Conservation (phyloP, 2,797 vertebrate species). For the Propithecus perrieri region DNA sequence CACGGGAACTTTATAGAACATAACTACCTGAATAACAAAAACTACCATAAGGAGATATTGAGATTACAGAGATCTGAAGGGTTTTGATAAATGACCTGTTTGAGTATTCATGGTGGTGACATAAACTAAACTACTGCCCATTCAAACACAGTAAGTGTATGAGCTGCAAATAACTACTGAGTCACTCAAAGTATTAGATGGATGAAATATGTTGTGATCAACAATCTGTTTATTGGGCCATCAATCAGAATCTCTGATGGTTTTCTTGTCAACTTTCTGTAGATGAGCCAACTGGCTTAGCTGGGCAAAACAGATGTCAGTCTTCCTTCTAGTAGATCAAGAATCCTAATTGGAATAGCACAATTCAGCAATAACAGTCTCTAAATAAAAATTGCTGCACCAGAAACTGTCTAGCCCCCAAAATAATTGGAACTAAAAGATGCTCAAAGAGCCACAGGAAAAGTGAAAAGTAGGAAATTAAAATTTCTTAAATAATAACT, state of each 20-base stretch:
- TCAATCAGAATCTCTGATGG: constrained; percentile 70
- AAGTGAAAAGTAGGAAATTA: not conserved
- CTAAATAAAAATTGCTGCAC: not conserved
- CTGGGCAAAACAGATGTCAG: constrained; percentile 74
- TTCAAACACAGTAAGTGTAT: not conserved
- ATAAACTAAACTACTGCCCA: not conserved
- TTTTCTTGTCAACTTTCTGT: constrained; percentile 71
- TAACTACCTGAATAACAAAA: not conserved
- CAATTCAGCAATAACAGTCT: not conserved
- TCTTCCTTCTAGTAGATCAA: constrained; percentile 32
- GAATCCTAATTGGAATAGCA: not conserved
- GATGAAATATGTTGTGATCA: constrained; percentile 77
- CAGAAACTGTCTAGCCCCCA: not conserved
- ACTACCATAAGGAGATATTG: not conserved
- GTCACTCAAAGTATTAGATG: constrained; percentile 77
- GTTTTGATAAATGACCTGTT: not conserved
- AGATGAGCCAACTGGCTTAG: constrained; percentile 59
- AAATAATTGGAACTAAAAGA: not conserved
- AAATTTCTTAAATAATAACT: not conserved
- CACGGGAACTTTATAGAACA: not conserved
- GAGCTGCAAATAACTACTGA: not conserved
- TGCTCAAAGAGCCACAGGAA: not conserved
- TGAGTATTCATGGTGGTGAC: not conserved
- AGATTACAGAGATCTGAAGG: not conserved
- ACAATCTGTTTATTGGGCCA: constrained; percentile 75